Base-by-base conservation (phyloP, 35 echinoderm and acorn worm genomes). In the Strongylocentrotus purpuratus region DNA sequence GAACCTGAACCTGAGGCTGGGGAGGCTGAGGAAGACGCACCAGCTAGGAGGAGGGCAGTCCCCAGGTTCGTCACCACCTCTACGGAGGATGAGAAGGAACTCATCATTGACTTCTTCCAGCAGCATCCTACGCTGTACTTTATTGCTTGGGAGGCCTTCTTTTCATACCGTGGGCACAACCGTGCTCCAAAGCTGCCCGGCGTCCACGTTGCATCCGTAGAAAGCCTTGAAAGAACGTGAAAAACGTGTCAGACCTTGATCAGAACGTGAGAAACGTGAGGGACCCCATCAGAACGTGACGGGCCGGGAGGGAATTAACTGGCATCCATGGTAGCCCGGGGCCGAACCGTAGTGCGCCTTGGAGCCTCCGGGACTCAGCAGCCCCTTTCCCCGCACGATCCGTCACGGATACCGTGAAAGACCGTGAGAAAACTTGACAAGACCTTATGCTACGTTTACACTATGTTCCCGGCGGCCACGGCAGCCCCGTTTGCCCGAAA, bases 231-330 rank as follows among this genome's bases (percentile, higher is more conserved):
- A 32, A 47, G 91, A 46, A 92, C 91, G 91, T 92, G 91, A 94
- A 94, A 94, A 94, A 94, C 58, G 93, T 94, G 93, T 65, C 93
- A 70, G 58, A 94, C 58, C 93, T 61, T 94, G 93, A 94, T 94
- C 46, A 78, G 46, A 87, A 95, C 85, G 94, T 95, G 94, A 87
- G 71, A 95, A 95, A 87, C 33, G 94, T 95, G 78, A 95, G 94
- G 25, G 85, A 86, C 71, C 94, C 58, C 85, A 95, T 95, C 85
- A 87, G 94, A 95, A 95, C 94, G 61, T 87, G 65, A 85, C 85
- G 94, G 46, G 94, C 61, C 61, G 94, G 78, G 94, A 86, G 61
- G 94, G 85, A 88, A 86, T 31, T 22, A 32, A 45, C 71, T 95
- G 94, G 94, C 94, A 87, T 95, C 48, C 94, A 17, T 95, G 94